phyloP scores from a whole-genome alignment of 2,113 vertebrate species.

The Tautogolabrus adspersus region DNA sequence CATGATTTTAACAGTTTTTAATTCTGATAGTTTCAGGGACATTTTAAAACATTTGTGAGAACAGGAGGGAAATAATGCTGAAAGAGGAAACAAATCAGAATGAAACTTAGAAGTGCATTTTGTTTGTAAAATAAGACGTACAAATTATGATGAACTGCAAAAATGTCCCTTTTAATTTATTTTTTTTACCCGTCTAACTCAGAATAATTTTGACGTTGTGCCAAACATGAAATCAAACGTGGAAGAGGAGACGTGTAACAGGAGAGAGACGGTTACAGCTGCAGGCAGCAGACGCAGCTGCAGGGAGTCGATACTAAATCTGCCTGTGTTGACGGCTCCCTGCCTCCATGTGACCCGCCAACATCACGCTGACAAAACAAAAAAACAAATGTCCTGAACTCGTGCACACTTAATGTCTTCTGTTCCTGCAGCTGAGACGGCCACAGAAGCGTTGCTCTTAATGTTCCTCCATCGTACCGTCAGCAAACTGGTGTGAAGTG shows the following conservation, averaged over 20 bases:
- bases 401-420: background rate
- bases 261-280: background rate
- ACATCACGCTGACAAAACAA: conserved; percentile 18
- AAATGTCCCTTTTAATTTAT: background rate
- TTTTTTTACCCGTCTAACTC: background rate
- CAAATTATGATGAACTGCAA: no score
- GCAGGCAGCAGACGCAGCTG: conserved; percentile 13
- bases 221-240: background rate
- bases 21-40: no score
- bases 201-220: background rate
- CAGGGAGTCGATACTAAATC: conserved; percentile 13
- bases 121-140: background rate
- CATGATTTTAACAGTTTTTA: no score
- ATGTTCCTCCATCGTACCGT: background rate
- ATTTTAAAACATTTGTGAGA: no score
- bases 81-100: background rate
- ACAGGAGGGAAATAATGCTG: background rate
- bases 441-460: background rate
- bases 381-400: conserved; percentile 5
- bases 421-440: background rate
- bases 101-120: background rate
- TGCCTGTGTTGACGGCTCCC: conserved; percentile 12
- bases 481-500: conserved; percentile 20
- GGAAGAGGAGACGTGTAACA: background rate
- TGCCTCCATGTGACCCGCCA: conserved; percentile 22